Base-by-base conservation (phyloP, 2,797 vertebrate species). In the Selene dorsalis region DNA sequence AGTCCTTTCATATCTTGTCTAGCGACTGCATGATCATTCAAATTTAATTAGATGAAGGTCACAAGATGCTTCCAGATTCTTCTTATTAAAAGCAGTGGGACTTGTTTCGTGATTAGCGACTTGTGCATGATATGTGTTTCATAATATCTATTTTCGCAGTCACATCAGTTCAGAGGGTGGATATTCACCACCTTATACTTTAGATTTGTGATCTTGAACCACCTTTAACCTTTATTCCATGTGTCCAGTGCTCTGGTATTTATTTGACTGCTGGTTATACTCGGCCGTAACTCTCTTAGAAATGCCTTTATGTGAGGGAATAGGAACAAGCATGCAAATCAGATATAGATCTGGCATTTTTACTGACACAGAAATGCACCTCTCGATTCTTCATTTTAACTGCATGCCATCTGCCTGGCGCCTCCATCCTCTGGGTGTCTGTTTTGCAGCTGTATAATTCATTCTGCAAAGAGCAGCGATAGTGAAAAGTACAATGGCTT, bases 331-430 rank as follows among this genome's bases (percentile, higher is more conserved):
- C 76, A 91, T 87, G 88, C 87, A 90, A 91, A 92, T 92, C 81
- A 91, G 76, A 78, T 55, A 68, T 76, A 70, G 69, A 74, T 79
- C 68, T 87, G 88, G 78, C 82, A 59, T 82, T 86, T 93, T 91
- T 90, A 91, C 85, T 74, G 83, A 89, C 61, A 56, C 66, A 69
- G 84, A 91, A 91, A 90, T 88, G 67, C 84, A 79, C 79, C 87
- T 84, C 77, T 47, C 86, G 78, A 67, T 90, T 73, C 83, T 70
- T 93, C 88, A 88, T 74, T 91, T 91, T 90, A 83, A 90, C 88
- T 75, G 85, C 82, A 32, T 14, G 28, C 58, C 77, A 69, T 84
- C 28, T 22, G 2, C 38, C 56, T 2, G n/a, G 30, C 6, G 59
- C 73, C 76, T 63, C 67, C 65, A 63, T 65, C 77, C 71, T 84